phyloP scores from a whole-genome alignment of 2,113 vertebrate species.

The Nannospalax galili region DNA sequence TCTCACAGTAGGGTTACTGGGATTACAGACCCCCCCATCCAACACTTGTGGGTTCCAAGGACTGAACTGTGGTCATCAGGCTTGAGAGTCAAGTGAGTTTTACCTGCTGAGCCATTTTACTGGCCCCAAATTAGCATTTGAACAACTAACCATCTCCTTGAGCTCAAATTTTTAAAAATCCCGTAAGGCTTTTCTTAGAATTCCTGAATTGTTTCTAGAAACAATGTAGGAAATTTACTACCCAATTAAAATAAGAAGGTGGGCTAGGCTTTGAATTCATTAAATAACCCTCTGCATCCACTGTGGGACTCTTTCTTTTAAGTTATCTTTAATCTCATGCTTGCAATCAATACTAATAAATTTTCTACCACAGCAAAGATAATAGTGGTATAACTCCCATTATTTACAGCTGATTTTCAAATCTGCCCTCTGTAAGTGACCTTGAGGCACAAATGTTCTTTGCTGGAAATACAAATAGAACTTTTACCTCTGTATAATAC shows the following conservation, averaged over 20 bases:
- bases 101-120: background rate
- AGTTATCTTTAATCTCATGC: constrained; percentile 74
- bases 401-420: constrained; percentile 27
- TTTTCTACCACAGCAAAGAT: constrained; percentile 61
- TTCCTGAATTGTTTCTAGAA: constrained; percentile 76
- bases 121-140: constrained; percentile 48
- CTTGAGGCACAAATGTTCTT: constrained; percentile 23
- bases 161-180: constrained; percentile 73
- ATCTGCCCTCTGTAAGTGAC: constrained; percentile 33
- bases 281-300: constrained; percentile 72
- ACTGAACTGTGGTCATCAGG: background rate
- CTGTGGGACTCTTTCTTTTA: constrained; percentile 69
- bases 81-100: background rate
- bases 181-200: constrained; percentile 59
- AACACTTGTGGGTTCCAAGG: no score
- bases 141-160: constrained; percentile 80
- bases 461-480: constrained; percentile 9
- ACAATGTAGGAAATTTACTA: constrained; percentile 74
- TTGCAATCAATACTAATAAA: constrained; percentile 63
- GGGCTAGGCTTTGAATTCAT: constrained; percentile 63
- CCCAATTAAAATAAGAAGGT: constrained; percentile 77
- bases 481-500: background rate
- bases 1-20: no score
- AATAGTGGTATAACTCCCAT: background rate
- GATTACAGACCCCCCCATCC: background rate